Evolutionary conservation across 2,113 vertebrate species (phyloP), one percentile per base, ranked within the genome.

Genomic region (Oophaga pumilio): DNA sequence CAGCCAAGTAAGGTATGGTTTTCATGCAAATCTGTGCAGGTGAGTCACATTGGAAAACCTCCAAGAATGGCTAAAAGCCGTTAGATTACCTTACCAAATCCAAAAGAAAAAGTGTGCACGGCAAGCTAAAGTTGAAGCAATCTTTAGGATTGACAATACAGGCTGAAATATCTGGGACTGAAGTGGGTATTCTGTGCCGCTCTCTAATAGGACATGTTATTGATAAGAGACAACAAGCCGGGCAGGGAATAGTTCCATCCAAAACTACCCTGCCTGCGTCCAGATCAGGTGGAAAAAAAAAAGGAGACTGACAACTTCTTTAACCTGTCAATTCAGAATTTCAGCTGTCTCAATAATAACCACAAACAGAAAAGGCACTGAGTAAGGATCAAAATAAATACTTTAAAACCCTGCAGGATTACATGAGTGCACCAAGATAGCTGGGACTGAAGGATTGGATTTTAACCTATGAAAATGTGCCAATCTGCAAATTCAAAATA

Each of bases 11-110:
- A 91, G 90, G 90, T 94, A 95, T 90, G 91, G 78, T 94, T 94
- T 92, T 93, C 94, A 95, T 95, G 95, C 94, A 95, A 91, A 94
- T 93, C 10, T 43, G 90, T 94, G 93, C 91, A 93, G 90, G 88
- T 88, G 88, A 66, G 86, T 85, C 92, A 94, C 87, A 93, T 86
- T 89, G 91, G 90, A 90, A 91, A 94, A 93, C 90, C 90, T 73
- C 66, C 52, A 90, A 89, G 90, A 91, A 91, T 94, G 92, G 92
- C 74, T 85, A 92, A 91, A 92, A 92, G 87, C 82, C 92, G 62
- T 78, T 86, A 66, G 66, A 82, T 60, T 87, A 87, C 66, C 86
- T 82, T 73, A 87, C 77, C 14, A 82, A 87, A 69, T 59, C 71
- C 71, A 74, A 76, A 69, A 24, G 11, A 53, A 18, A 57, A 9